Evolutionary conservation across 2,113 vertebrate species (phyloP), one percentile per base, ranked within the genome.

Genomic region (Mesoclemmys tuberculata): DNA sequence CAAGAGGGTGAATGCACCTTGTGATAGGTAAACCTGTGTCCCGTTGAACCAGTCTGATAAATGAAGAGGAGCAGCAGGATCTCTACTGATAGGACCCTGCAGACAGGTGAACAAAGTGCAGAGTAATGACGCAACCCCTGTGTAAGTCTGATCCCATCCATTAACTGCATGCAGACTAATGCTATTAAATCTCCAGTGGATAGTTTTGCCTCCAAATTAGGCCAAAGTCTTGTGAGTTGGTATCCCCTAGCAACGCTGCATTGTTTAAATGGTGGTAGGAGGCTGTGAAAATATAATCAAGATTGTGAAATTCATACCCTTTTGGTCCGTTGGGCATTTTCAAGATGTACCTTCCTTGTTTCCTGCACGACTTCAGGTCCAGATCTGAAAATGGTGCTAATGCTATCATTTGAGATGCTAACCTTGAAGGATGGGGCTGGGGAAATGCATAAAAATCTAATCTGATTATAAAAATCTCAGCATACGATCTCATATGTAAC

Each of bases 1-100:
- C 29, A 71, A 64, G 38, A n/a, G 44, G 35, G 14, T 3, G 19
- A n/a, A 75, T 1, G 7, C 10, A 12, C 2, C 0, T 2, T n/a
- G 81, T 14, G 3, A 58, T 31, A 35, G 7, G 55, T 26, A 84
- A 58, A 21, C 19, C 54, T 22, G 54, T 41, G 14, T 64, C 75
- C 26, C 35, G 19, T 26, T 56, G 46, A 29, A 16, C 41, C 35
- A 38, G 55, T 11, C 1, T 77, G 77, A 80, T 24, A 78, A 68
- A 64, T 82, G 35, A 38, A 4, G 3, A 2, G 7, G 22, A 68
- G 71, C 71, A n/a, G 24, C 19, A 54, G 68, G 35, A 64, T 27
- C 1, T 1, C 5, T 5, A 31, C 58, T n/a, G 80, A 46, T 78
- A 26, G 13, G 55, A 46, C 35, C 26, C 46, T 14, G 12, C 22